Evolutionary conservation across 2,888 invertebrate species (phyloP).

Genomic region (Piscicola geometra): DNA sequence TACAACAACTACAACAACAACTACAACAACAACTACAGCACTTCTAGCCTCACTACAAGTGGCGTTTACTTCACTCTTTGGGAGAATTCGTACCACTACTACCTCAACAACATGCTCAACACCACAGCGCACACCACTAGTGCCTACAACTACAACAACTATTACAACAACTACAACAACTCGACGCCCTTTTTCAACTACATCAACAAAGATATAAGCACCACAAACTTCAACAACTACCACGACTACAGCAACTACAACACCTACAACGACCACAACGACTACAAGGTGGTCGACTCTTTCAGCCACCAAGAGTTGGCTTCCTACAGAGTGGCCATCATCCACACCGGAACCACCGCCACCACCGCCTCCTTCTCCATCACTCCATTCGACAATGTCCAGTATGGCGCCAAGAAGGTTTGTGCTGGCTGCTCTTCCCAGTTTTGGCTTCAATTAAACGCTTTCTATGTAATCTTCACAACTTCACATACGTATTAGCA

Average conservation of each 20-base stretch:
- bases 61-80: no score
- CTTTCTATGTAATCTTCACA: no score
- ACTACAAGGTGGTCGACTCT: not conserved
- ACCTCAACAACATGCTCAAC: not conserved
- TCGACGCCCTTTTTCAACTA: no score
- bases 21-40: not conserved
- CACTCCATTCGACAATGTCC: not conserved
- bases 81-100: not conserved
- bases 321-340: not conserved
- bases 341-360: not conserved
- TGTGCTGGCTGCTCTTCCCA: not conserved
- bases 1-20: not conserved
- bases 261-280: not conserved
- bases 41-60: not conserved
- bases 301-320: not conserved
- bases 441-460: no score
- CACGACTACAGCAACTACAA: not conserved
- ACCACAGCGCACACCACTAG: no score
- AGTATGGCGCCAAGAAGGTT: not conserved
- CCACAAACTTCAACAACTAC: not conserved
- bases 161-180: no score
- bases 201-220: no score
- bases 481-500: no score
- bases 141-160: no score
- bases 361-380: not conserved